Evolutionary conservation across 1,140 invertebrate species (phyloP).

Genomic region (Zaprionus africanus): DNA sequence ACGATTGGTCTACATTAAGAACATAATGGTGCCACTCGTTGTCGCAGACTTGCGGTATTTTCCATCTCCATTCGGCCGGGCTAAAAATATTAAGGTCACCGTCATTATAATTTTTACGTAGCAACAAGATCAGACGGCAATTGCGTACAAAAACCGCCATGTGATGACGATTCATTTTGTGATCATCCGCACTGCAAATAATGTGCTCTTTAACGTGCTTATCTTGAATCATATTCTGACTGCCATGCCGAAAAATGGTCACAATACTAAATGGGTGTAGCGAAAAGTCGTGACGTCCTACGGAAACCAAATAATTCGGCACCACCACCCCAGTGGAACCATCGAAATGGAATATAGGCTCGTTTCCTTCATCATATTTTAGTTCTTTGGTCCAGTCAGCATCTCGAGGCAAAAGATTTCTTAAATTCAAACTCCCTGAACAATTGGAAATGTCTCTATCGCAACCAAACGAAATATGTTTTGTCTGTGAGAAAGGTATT

Average conservation of each 20-base stretch:
- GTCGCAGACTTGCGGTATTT: slow-evolving; percentile 96
- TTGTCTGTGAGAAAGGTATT: slow-evolving; percentile 58
- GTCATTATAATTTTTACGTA: slow-evolving; percentile 96
- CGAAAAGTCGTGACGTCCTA: slow-evolving; percentile 84
- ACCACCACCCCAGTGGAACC: slow-evolving; percentile 95
- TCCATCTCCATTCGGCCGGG: slow-evolving; percentile 99
- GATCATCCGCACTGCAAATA: slow-evolving; percentile 97
- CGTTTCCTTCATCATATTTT: slow-evolving; percentile 95
- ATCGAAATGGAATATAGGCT: slow-evolving; percentile 98
- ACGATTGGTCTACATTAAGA: slow-evolving; percentile 95
- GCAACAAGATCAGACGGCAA: slow-evolving; percentile 96
- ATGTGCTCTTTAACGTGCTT: slow-evolving; percentile 97
- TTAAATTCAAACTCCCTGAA: slow-evolving; percentile 82
- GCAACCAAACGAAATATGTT: slow-evolving; percentile 84
- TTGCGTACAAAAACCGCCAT: slow-evolving; percentile 98
- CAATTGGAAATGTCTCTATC: slow-evolving; percentile 84
- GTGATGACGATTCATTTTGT: slow-evolving; percentile 99
- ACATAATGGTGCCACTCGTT: slow-evolving; percentile 99
- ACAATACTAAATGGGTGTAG: slow-evolving; percentile 92
- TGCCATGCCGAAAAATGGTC: slow-evolving; percentile 90
- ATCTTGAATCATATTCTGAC: slow-evolving; percentile 86
- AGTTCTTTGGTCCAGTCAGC: slow-evolving; percentile 94
- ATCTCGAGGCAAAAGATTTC: slow-evolving; percentile 94
- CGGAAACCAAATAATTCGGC: slow-evolving; percentile 89
- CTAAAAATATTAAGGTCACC: slow-evolving; percentile 97